These are phyloP conservation scores for Euthynnus affinis DNA, from an alignment of 2,797 vertebrate species.

Conservation along the genomic window DNA sequence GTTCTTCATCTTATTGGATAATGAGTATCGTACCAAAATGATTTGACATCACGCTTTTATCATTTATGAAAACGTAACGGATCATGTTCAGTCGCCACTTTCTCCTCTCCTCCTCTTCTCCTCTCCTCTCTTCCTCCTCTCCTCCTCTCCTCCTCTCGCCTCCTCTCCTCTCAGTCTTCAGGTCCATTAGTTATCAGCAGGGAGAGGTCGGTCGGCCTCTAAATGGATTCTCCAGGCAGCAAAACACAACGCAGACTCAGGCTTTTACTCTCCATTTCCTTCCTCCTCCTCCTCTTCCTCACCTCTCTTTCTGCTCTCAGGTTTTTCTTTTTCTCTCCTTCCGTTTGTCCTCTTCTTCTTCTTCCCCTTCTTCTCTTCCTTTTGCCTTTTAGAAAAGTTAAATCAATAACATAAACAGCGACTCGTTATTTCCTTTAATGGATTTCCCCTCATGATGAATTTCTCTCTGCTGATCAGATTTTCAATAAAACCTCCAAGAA, in stretches of 20 bases:
- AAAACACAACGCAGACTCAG: constrained; percentile 45
- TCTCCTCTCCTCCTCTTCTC: too few relatives aligned
- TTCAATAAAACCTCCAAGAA: not conserved
- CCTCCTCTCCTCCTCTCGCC: too few relatives aligned
- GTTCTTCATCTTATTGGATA: too few relatives aligned
- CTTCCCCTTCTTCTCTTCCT: not conserved
- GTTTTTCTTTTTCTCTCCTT: not conserved
- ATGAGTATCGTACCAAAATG: too few relatives aligned
- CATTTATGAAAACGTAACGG: too few relatives aligned
- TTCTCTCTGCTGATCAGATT: not conserved
- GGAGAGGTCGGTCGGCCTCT: constrained; percentile 31
- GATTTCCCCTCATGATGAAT: not conserved
- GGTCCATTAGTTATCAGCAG: constrained; percentile 54
- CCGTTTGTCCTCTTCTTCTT: not conserved
- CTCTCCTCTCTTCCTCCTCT: too few relatives aligned
- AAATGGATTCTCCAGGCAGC: constrained; percentile 54
- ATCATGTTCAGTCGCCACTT: not conserved
- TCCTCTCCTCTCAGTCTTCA: not conserved
- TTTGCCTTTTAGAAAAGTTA: too few relatives aligned
- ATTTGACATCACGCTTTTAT: too few relatives aligned
- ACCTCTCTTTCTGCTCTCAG: not conserved
- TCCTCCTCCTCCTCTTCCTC: not conserved
- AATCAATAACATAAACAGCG: too few relatives aligned
- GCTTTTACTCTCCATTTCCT: constrained; percentile 45
- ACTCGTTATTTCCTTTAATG: not conserved